Evolutionary conservation across 2,113 vertebrate species (phyloP).

Genomic region (Rousettus leschenaultii): DNA sequence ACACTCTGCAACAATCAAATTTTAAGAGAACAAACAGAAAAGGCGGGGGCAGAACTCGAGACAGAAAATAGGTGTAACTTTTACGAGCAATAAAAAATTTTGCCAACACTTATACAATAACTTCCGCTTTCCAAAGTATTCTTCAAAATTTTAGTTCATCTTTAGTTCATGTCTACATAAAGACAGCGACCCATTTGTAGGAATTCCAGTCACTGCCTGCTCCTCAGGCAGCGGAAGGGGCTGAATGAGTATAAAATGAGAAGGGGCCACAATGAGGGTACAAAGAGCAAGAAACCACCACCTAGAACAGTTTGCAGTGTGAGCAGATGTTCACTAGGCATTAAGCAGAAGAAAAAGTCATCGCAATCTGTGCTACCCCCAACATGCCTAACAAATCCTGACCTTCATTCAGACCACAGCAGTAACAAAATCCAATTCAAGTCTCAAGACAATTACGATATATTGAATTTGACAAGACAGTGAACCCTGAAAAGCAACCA

Average conservation of each 20-base stretch:
- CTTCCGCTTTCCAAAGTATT: background rate
- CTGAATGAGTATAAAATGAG: background rate
- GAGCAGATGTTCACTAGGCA: background rate
- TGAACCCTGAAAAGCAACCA: background rate
- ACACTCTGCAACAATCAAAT: background rate
- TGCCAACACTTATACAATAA: background rate
- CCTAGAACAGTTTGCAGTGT: fast-evolving
- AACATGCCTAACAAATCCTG: background rate
- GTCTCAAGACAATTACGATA: background rate
- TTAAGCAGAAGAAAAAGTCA: background rate
- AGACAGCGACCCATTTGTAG: background rate
- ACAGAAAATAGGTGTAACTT: background rate
- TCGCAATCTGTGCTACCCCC: background rate
- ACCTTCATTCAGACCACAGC: background rate
- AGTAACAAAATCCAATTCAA: background rate
- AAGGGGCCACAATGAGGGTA: too few species aligned
- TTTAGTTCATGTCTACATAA: background rate
- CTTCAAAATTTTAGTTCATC: background rate
- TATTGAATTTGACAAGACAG: background rate
- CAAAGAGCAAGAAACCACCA: background rate
- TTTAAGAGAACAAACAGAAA: background rate
- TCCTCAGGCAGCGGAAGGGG: fast-evolving
- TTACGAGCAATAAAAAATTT: background rate
- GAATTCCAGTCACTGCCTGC: background rate
- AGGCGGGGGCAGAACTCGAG: background rate